Evolutionary conservation across 2,113 vertebrate genomes (phyloP).

Genomic region (Zosterops hypoxanthus): DNA sequence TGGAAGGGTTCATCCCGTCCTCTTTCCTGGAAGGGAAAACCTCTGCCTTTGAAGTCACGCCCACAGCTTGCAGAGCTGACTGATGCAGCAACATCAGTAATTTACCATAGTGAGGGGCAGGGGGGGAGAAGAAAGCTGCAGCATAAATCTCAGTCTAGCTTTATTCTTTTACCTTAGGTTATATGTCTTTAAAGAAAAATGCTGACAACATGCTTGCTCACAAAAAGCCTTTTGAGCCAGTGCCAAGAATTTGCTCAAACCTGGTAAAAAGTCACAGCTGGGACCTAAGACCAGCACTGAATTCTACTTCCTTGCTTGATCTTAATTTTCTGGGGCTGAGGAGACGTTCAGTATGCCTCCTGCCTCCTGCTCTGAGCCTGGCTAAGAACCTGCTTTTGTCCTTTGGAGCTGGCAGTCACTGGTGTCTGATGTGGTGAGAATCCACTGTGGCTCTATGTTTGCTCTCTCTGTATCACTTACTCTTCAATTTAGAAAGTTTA

Average conservation of each 20-base stretch:
- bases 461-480: not conserved
- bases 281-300: not conserved
- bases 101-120: not conserved
- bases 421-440: not conserved
- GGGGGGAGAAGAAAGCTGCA: not conserved
- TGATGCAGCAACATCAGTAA: not conserved
- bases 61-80: not conserved
- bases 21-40: not conserved
- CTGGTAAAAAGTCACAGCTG: slow-evolving; percentile 2
- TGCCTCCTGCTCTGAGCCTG: not conserved
- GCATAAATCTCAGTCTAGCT: slow-evolving; percentile 33
- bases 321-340: not conserved
- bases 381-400: not conserved
- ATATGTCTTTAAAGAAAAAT: slow-evolving; percentile 43
- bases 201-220: slow-evolving; percentile 38
- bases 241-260: slow-evolving; percentile 37
- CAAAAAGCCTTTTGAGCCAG: slow-evolving; percentile 29
- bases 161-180: slow-evolving; percentile 45
- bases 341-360: not conserved
- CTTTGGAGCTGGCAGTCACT: not conserved
- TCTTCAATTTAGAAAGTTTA: not conserved
- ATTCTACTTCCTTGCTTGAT: not conserved
- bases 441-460: not conserved
- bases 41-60: not conserved
- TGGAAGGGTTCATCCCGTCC: not conserved